A percentile compares a stretch with the other conserved stretches of the same genome.
Evolutionary conservation across 2,113 vertebrate genomes (phyloP).

Genomic region (Thunnus maccoyii): DNA sequence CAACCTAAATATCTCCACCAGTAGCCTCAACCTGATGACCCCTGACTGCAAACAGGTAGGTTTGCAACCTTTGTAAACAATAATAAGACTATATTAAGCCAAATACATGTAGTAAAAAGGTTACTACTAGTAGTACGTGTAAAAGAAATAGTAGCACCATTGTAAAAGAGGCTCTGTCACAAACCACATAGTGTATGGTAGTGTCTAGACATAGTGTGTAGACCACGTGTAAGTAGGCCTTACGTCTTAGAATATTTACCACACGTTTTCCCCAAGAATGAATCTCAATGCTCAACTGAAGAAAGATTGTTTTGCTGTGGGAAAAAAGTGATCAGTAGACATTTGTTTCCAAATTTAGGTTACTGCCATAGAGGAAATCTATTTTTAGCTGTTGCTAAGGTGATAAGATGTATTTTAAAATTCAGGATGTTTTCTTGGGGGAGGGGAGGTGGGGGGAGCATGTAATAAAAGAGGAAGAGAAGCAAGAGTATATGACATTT

Average conservation of each 20-base stretch:
- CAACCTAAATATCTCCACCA: conserved; percentile 97
- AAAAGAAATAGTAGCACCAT: background rate
- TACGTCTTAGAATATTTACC: too few species aligned
- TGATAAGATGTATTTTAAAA: background rate
- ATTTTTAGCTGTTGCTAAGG: background rate
- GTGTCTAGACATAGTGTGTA: too few species aligned
- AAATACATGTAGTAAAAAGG: background rate
- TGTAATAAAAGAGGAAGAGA: background rate
- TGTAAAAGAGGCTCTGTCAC: background rate
- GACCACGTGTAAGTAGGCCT: too few species aligned
- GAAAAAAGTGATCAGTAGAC: background rate
- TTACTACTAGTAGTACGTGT: background rate
- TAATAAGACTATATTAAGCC: too few species aligned
- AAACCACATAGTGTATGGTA: background rate
- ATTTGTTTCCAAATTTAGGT: background rate
- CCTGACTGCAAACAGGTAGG: conserved; percentile 97
- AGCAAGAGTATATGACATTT: background rate
- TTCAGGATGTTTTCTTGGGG: background rate
- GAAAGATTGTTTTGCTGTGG: too few species aligned
- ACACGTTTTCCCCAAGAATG: too few species aligned
- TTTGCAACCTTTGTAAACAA: background rate
- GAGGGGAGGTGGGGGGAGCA: background rate
- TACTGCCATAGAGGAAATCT: background rate
- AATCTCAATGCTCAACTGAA: too few species aligned
- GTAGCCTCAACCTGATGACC: conserved; percentile 97